Base-by-base conservation (phyloP, 2,888 invertebrate species). In the Chymomyza fuscimana region DNA sequence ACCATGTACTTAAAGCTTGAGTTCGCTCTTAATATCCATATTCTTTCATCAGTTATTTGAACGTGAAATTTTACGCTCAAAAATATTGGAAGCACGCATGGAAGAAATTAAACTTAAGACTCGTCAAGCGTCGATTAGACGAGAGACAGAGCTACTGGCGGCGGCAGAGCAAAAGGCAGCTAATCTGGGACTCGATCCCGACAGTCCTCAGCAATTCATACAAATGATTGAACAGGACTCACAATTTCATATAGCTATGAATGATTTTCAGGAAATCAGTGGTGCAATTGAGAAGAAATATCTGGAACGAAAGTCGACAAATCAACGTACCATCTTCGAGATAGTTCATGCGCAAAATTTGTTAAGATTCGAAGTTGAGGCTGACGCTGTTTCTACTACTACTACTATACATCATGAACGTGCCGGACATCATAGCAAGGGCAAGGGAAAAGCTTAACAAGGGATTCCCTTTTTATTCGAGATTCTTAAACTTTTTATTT, bases 21-120 rank as follows among this genome's bases (percentile, higher is more conserved):
- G 1, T 9, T 54, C 1, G 16, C 3, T 7, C 19, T 5, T n/a
- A 3, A 16, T 9, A 12, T 25, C 0, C 4, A 16, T 4, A 7
- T 54, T 4, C 7, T 54, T 22, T 19, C 12, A 12, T 4, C 6
- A 96, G 95, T 94, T 96, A 92, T 95, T 97, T 88, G 96, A 97
- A 83, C 93, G 97, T 62, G 97, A 98, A 92, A 95, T 95, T 4
- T 94, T 94, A 71, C 93, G 98, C 60, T 97, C 97, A 90, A 97
- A 97, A 91, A 96, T 97, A 65, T 93, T 98, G 68, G 98, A 98
- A 89, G 95, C 95, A 0, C 94, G 97, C 72, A 93, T 96, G 74
- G 94, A 97, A 85, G 98, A 98, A 92, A 93, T 96, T 22, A 89
- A 86, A 62, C 70, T 90, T 7, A 85, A 81, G 63, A 80, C 74